A percentile compares a stretch with the other conserved stretches of the same genome.
These are phyloP conservation scores for Drosophila anomalata DNA, from an alignment of 2,888 invertebrate species.

Conservation along the genomic window DNA sequence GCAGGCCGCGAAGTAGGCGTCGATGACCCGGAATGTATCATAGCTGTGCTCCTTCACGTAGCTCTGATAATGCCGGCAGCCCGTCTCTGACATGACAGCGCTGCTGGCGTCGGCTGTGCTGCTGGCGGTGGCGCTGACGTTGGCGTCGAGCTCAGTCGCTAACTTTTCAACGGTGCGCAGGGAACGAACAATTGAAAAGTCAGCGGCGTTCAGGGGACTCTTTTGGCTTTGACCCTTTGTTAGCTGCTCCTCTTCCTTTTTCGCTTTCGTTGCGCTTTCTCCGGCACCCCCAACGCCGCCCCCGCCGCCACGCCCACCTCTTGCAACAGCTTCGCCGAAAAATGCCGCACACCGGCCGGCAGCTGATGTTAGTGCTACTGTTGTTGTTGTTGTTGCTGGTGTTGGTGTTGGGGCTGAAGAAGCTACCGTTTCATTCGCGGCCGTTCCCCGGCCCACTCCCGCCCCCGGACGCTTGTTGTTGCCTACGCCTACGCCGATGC, in stretches of 20 bases:
- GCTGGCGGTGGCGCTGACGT: conserved; percentile 34
- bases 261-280: conserved; percentile 6
- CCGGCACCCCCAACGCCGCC: conserved; percentile 32
- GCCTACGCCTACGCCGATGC: conserved; percentile 38
- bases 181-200: conserved; percentile 45
- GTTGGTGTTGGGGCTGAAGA: conserved; percentile 30
- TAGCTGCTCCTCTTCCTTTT: conserved; percentile 45
- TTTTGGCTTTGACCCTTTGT: conserved; percentile 47
- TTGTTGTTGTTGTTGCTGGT: conserved; percentile 30
- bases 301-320: conserved; percentile 39
- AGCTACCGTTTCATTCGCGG: conserved; percentile 50
- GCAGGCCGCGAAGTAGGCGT: conserved; percentile 93
- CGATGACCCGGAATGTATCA: conserved; percentile 87
- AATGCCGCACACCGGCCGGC: conserved; percentile 67
- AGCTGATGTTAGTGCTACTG: conserved; percentile 27
- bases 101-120: conserved; percentile 22
- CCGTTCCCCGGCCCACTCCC: conserved; percentile 68
- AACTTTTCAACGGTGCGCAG: conserved; percentile 67
- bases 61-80: conserved; percentile 83
- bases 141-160: conserved; percentile 51
- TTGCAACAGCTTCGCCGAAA: conserved; percentile 59
- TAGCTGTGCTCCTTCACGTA: conserved; percentile 83
- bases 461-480: conserved; percentile 48
- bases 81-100: conserved; percentile 80
- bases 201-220: conserved; percentile 53